Conservation (phyloP, 2,113 vertebrate species). For the Solenodon paradoxus region DNA sequence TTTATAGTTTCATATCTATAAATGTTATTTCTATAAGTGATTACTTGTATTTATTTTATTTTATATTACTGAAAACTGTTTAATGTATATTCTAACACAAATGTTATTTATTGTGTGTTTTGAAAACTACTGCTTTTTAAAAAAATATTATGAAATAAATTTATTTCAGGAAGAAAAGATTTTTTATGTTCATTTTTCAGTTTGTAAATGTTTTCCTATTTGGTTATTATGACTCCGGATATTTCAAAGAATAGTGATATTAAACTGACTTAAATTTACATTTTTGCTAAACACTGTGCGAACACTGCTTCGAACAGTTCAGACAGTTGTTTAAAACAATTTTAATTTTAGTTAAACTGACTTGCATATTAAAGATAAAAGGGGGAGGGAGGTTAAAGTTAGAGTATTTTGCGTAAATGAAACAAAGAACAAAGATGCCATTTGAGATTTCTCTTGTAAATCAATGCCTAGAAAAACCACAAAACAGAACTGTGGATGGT, state of each 20-base stretch:
- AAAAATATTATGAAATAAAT: slow-evolving; percentile 5
- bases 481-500: not conserved
- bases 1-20: not conserved
- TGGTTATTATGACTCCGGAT: not conserved
- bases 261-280: slow-evolving; percentile 37
- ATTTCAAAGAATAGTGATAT: slow-evolving; percentile 32
- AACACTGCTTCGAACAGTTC: not conserved
- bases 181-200: not conserved
- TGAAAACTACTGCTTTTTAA: not conserved
- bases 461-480: not conserved
- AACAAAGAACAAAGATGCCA: not conserved
- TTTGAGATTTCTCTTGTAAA: slow-evolving; percentile 40
- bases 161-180: not conserved
- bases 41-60: slow-evolving; percentile 1
- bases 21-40: not conserved
- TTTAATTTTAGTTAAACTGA: slow-evolving; percentile 40
- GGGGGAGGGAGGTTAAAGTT: not conserved
- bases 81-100: not conserved
- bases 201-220: slow-evolving; percentile 10
- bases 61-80: not conserved
- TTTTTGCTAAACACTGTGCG: not conserved
- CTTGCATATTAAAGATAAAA: not conserved
- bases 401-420: not conserved
- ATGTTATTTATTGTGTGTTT: not conserved
- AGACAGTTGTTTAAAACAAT: slow-evolving; percentile 32